Conservation (phyloP, 2,797 vertebrate species). For the Silurus aristotelis region DNA sequence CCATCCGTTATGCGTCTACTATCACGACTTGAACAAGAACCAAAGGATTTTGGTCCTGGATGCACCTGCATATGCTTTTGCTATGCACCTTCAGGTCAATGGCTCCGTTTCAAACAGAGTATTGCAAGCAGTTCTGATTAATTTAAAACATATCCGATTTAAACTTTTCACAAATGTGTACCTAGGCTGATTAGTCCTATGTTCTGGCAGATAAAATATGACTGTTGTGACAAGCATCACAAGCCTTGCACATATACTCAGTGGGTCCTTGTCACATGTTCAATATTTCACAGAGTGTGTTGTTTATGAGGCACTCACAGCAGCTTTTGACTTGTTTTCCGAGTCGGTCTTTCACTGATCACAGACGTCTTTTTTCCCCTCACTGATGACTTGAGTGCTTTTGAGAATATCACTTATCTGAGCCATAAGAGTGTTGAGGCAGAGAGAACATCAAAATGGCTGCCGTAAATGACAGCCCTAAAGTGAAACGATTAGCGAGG, state of each 20-base stretch:
- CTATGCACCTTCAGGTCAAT: constrained; percentile 5
- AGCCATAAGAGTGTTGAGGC: constrained; percentile 76
- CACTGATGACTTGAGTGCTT: constrained; percentile 73
- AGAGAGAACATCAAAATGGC: constrained; percentile 81
- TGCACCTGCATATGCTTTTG: constrained; percentile 8
- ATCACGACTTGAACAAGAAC: constrained; percentile 17
- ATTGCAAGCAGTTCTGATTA: not conserved
- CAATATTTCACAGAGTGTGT: constrained; percentile 41
- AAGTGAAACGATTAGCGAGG: constrained; percentile 76
- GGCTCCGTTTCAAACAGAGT: not conserved
- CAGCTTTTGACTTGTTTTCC: constrained; percentile 48
- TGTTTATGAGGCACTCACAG: constrained; percentile 42
- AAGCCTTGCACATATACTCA: constrained; percentile 42
- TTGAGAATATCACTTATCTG: constrained; percentile 80
- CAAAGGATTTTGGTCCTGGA: constrained; percentile 14
- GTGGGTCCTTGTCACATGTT: constrained; percentile 48
- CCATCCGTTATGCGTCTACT: constrained; percentile 13
- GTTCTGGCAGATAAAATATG: constrained; percentile 29
- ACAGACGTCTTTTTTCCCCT: constrained; percentile 45
- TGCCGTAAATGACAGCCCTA: constrained; percentile 80
- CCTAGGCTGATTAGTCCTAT: constrained; percentile 17
- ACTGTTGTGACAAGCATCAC: constrained; percentile 35
- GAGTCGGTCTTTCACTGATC: constrained; percentile 51
- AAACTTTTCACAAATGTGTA: constrained; percentile 29
- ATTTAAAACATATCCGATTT: not conserved